These are phyloP conservation scores for Myocastor coypus DNA, from an alignment of 2,113 vertebrate genomes.

Conservation along the genomic window DNA sequence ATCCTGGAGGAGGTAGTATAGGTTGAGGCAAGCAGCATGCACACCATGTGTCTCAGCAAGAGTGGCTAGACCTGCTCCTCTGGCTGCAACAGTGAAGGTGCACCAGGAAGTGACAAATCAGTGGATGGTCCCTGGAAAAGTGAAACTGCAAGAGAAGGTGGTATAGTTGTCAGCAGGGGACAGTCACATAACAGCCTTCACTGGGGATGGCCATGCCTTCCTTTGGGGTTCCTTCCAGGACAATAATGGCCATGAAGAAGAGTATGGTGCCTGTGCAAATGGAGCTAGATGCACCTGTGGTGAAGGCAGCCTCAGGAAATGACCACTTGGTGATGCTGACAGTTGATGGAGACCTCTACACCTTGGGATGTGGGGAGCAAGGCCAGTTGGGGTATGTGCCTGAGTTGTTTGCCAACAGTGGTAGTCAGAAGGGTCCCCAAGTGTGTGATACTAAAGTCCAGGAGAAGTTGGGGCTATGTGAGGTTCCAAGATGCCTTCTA, in stretches of 20 bases:
- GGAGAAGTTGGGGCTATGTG: conserved; percentile 87
- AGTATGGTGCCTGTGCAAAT: conserved; percentile 90
- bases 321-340: conserved; percentile 96
- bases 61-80: conserved; percentile 96
- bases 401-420: conserved; percentile 92
- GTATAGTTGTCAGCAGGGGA: conserved; percentile 97
- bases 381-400: conserved; percentile 97
- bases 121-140: conserved; percentile 90
- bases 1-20: conserved; percentile 93
- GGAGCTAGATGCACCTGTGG: conserved; percentile 83
- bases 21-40: conserved; percentile 96
- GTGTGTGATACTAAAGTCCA: conserved; percentile 88
- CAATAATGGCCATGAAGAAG: conserved; percentile 95
- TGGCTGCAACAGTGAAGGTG: conserved; percentile 98
- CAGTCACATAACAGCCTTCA: conserved; percentile 96
- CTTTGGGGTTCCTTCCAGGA: conserved; percentile 99
- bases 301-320: conserved; percentile 98
- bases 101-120: conserved; percentile 93
- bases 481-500: conserved; percentile 94
- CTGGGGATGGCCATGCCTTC: conserved; percentile 93
- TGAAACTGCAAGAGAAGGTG: conserved; percentile 92
- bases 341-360: conserved; percentile 91
- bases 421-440: conserved; percentile 95
- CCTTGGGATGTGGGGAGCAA: conserved; percentile 95
- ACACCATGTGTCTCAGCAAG: conserved; percentile 95